A percentile compares a stretch with the other conserved stretches of the same genome.
Conservation (phyloP, 2,113 vertebrate species). For the Thunnus thynnus region DNA sequence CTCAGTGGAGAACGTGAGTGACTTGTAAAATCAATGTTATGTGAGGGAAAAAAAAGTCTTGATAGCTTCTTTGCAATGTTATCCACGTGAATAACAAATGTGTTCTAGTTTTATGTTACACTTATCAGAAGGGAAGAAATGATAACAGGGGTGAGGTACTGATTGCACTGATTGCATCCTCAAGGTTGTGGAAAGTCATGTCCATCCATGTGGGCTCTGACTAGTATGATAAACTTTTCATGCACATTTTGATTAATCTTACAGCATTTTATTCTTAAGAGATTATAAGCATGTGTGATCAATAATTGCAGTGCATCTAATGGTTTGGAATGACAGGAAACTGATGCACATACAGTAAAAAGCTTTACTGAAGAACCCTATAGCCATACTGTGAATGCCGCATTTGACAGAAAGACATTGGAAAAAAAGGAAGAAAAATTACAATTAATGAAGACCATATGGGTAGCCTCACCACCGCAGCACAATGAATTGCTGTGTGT, state of each 20-base stretch:
- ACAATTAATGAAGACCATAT: constrained; percentile 59
- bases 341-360: neutral
- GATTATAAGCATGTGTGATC: constrained; percentile 3
- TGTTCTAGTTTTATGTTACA: constrained; percentile 63
- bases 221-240: constrained; percentile 14
- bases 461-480: constrained; percentile 32
- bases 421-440: constrained; percentile 14
- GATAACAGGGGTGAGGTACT: constrained; percentile 58
- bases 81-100: constrained; percentile 74
- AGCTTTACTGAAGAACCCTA: neutral
- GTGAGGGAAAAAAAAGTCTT: constrained; percentile 37
- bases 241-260: constrained; percentile 30
- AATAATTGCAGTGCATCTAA: constrained; percentile 10
- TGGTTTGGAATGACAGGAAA: constrained; percentile 18
- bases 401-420: neutral
- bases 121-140: constrained; percentile 53
- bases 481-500: constrained; percentile 33
- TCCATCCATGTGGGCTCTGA: neutral
- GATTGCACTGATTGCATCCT: constrained; percentile 71
- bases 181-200: constrained; percentile 75
- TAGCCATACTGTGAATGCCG: neutral
- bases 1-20: constrained; percentile 41
- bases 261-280: neutral
- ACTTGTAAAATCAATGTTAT: constrained; percentile 72
- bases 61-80: constrained; percentile 37